Evolutionary conservation across 2,888 invertebrate genomes (phyloP).

Genomic region (Drosophila planitibia): DNA sequence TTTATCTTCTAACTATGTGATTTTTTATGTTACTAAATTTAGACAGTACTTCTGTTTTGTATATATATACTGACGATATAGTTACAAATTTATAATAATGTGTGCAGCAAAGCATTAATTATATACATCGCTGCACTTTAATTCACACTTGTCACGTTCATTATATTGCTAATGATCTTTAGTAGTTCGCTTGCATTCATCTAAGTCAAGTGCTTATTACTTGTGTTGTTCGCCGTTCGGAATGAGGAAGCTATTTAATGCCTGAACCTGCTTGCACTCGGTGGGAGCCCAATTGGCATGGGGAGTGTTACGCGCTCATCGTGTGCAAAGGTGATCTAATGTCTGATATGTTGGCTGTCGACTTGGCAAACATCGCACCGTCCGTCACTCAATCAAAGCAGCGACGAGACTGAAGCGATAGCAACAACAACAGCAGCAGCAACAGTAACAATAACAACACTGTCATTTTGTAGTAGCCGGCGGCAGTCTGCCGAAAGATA

Average conservation of each 20-base stretch:
- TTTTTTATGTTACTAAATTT: neutral
- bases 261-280: neutral
- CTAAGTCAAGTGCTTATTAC: neutral
- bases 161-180: neutral
- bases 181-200: neutral
- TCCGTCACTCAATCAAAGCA: slow-evolving; percentile 50
- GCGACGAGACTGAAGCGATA: slow-evolving; percentile 23
- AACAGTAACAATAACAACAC: slow-evolving; percentile 14
- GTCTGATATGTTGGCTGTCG: slow-evolving; percentile 27
- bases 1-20: neutral
- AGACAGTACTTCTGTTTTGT: neutral
- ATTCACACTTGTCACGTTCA: neutral
- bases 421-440: neutral
- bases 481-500: slow-evolving; percentile 45
- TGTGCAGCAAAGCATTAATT: neutral
- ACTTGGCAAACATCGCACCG: slow-evolving; percentile 35
- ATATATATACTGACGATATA: neutral
- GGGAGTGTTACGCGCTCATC: slow-evolving; percentile 5
- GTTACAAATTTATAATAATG: neutral
- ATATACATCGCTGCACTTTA: neutral
- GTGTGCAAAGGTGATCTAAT: slow-evolving; percentile 40
- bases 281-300: neutral
- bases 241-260: neutral
- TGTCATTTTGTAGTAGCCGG: slow-evolving; percentile 26
- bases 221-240: neutral